Conservation (phyloP, 2,113 vertebrate species). For the Oenanthe oenanthe region DNA sequence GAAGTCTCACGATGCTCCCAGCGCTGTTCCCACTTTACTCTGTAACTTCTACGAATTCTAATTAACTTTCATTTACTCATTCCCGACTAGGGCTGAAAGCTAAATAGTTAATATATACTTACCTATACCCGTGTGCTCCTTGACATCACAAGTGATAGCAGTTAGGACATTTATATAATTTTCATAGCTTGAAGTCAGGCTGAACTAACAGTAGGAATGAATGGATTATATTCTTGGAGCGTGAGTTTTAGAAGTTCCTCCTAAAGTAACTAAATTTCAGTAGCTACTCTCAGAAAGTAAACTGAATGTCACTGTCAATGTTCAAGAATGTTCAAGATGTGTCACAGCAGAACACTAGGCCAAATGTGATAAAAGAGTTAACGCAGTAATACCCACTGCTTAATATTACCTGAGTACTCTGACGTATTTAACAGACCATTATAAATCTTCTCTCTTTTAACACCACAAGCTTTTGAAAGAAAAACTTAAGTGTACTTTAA, state of each 20-base stretch:
- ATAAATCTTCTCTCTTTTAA: not conserved
- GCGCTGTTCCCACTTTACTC: no score
- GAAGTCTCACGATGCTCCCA: no score
- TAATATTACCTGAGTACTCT: not conserved
- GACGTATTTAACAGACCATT: not conserved
- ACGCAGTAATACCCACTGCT: not conserved
- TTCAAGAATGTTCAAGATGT: not conserved
- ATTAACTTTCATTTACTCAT: no score
- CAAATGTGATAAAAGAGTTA: not conserved
- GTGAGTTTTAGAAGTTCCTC: not conserved
- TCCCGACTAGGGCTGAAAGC: not conserved
- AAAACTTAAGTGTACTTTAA: not conserved
- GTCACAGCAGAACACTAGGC: not conserved
- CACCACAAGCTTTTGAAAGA: not conserved
- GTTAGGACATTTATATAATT: not conserved
- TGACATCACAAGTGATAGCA: rapidly evolving
- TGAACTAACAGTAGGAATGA: not conserved
- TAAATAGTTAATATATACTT: not conserved
- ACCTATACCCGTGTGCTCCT: not conserved
- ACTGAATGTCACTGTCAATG: not conserved
- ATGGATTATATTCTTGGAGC: rapidly evolving
- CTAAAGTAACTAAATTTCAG: not conserved
- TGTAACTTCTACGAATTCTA: no score
- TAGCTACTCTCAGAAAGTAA: not conserved
- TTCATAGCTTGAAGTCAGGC: not conserved